phyloP scores from a whole-genome alignment of 2,888 invertebrate species.

The Odiellus spinosus region DNA sequence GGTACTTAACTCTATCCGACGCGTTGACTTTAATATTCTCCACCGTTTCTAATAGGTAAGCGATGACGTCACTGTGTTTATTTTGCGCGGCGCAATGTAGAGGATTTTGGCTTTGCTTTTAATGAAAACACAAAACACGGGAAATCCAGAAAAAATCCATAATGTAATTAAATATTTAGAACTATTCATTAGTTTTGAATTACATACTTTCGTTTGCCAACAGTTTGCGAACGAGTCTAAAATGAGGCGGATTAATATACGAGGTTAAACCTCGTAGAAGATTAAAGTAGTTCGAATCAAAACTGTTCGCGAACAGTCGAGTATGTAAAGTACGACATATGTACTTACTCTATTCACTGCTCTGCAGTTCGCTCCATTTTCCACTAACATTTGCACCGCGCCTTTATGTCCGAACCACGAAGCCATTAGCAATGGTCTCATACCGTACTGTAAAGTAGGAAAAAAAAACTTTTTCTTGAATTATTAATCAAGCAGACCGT shows the following conservation, averaged over 20 bases:
- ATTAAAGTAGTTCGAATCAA: no score
- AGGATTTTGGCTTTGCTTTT: conserved; percentile 35
- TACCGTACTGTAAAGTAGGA: conserved; percentile 30
- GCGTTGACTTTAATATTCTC: conserved; percentile 42
- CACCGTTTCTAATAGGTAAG: conserved; percentile 46
- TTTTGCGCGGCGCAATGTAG: conserved; percentile 61
- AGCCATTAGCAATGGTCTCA: conserved; percentile 30
- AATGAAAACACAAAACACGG: not conserved
- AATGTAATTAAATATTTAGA: no score
- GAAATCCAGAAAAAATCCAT: no score
- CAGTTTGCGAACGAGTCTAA: no score
- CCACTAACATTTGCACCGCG: conserved; percentile 27
- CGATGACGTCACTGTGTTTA: conserved; percentile 45
- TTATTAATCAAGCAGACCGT: no score
- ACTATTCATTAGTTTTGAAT: no score
- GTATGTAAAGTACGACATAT: no score
- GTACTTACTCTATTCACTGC: conserved; percentile 29
- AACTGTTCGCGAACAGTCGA: no score
- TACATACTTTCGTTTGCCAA: no score
- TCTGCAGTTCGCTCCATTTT: conserved; percentile 28
- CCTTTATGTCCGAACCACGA: conserved; percentile 31
- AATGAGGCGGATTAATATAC: no score
- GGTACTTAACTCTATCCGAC: conserved; percentile 38
- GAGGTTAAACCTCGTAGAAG: no score
- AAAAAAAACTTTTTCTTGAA: not conserved